Evolutionary conservation across 2,888 invertebrate species (phyloP), one percentile per base, ranked within the genome.

Genomic region (Tromatobia lineatoria): DNA sequence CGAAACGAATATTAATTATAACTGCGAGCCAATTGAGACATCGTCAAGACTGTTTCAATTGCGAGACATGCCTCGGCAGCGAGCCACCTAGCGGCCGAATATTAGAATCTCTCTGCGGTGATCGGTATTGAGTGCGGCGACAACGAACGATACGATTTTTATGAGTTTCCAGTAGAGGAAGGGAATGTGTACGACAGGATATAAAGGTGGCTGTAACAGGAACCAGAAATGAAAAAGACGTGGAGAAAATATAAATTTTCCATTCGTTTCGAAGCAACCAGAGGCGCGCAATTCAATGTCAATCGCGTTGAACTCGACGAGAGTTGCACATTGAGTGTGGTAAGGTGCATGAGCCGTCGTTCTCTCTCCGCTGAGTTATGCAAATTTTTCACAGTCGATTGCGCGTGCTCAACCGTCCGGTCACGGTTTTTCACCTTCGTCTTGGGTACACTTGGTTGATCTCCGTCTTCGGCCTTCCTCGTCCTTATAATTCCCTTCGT

Each of bases 321-420:
- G 64, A 20, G 38, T 57, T 45, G 45, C 71, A 61, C 38, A n/a
- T 61, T 8, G 38, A 61, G 61, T 11, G 45, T 54, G 29, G 18
- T 34, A 52, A 73, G 64, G 34, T 45, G 57, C 59, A 52, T 25
- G 59, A 66, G 52, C n/a, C 15, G 29, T 11, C 23, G 11, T 18
- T 64, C 50, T 57, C 34, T 50, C 66, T 15, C 45, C 57, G 52
- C 13, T 42, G 67, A 82, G 54, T 67, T 79, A 69, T 82, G 61
- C n/a, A 74, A 54, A 69, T 78, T 78, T 82, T 78, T 78, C 29
- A 38, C 78, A 74, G 74, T 47, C 74, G 74, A 79, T 74, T 61
- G 74, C 61, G 11, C 59, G 8, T 13, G 29, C 47, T 61, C 45
- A 42, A 79, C 59, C 20, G 69, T 78, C 61, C 73, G 67, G 47